Evolutionary conservation across 2,797 vertebrate species (phyloP).

Genomic region (Nothura maculosa): DNA sequence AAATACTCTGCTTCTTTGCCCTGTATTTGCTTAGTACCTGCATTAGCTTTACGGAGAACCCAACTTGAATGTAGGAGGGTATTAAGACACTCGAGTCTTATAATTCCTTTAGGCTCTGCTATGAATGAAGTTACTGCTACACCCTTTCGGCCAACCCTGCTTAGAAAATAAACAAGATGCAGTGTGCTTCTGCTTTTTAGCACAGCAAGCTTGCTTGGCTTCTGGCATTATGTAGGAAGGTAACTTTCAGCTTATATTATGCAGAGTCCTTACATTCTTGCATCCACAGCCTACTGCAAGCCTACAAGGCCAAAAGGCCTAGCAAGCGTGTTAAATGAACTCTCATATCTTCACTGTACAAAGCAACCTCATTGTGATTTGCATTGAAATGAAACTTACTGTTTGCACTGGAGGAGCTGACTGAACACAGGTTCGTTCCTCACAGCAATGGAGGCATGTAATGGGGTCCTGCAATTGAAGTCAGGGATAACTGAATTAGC

Average conservation of each 20-base stretch:
- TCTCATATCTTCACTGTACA: background rate
- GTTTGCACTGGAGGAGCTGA: constrained; percentile 96
- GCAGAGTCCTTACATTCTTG: background rate
- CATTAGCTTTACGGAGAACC: background rate
- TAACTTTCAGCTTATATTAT: background rate
- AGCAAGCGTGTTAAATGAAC: background rate
- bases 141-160: background rate
- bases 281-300: background rate
- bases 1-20: background rate
- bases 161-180: background rate
- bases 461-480: constrained; percentile 86
- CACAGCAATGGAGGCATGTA: constrained; percentile 92
- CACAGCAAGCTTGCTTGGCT: background rate
- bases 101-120: background rate
- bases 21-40: background rate
- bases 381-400: constrained; percentile 85
- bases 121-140: background rate
- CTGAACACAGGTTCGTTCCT: constrained; percentile 95
- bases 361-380: background rate
- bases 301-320: background rate
- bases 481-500: background rate
- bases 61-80: background rate
- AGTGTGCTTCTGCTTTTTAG: background rate
- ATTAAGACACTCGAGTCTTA: background rate
- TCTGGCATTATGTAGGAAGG: background rate